Evolutionary conservation across 2,113 vertebrate genomes (phyloP), one percentile per base, ranked within the genome.

Genomic region (Sturnira hondurensis): DNA sequence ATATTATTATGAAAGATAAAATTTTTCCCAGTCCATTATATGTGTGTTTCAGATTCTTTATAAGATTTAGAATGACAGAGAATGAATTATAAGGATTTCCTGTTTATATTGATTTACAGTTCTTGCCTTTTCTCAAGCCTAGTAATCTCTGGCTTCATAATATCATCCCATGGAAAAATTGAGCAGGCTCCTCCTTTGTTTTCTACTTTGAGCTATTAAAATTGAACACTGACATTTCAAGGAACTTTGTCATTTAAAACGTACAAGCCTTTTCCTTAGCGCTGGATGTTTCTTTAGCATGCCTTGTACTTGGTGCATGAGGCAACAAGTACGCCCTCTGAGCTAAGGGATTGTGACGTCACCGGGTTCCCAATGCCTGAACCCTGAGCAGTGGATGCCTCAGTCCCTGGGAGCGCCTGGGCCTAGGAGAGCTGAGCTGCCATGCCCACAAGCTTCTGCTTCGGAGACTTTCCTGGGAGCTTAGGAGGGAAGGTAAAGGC

Each of bases 261-360:
- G 4, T n/a, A 28, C 38, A 76, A 15, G 16, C 31, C 87, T 80
- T 80, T 47, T 33, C 47, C 4, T 11, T 15, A 67, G n/a, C 38
- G 33, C 9, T 47, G 54, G 82, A 43, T 74, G 47, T 86, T 61
- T 68, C 17, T 33, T 87, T 52, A 15, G 3, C 20, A 12, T 9
- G 38, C 50, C 31, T 89, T 65, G 20, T 31, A 22, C 16, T 73
- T 71, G 22, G 41, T 41, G 19, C 13, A 4, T 36, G 22, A 63
- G 33, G 26, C 81, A 28, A 80, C 15, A 73, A 68, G 4, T 36
- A 38, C 47, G 14, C 33, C 20, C 54, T 94, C 2, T n/a, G 71
- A 92, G n/a, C 82, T 90, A 28, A 36, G 24, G 76, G 81, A 93
- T 80, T 97, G 41, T 97, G 96, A 96, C 95, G 86, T 97, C 90